Evolutionary conservation across 2,888 invertebrate genomes (phyloP).

Genomic region (Polyommatus icarus): DNA sequence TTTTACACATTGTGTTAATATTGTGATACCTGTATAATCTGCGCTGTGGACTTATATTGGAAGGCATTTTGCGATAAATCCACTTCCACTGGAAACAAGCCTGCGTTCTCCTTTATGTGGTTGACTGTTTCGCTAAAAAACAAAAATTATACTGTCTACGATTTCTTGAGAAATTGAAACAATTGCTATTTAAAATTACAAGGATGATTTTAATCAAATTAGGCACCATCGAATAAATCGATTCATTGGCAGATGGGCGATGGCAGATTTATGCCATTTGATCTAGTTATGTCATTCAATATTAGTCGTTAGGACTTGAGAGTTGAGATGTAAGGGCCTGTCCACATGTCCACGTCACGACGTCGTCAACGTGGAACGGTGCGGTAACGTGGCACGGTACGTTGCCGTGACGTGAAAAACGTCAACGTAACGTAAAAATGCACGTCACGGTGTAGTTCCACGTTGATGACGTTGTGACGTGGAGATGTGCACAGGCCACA

Average conservation of each 20-base stretch:
- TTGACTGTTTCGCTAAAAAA: constrained; percentile 88
- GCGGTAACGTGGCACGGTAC: too few species aligned
- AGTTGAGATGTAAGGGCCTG: too few species aligned
- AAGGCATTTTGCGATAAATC: constrained; percentile 96
- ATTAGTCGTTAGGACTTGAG: too few species aligned
- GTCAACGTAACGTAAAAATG: too few species aligned
- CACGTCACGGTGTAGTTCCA: too few species aligned
- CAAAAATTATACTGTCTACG: background rate
- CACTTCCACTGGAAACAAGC: constrained; percentile 97
- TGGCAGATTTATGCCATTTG: background rate
- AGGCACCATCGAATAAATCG: background rate
- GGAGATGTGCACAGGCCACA: too few species aligned
- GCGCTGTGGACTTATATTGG: constrained; percentile 88
- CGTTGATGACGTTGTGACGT: too few species aligned
- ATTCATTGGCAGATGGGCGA: background rate
- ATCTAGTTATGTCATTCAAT: background rate
- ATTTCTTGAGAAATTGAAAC: background rate
- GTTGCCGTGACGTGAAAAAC: too few species aligned
- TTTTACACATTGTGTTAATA: background rate
- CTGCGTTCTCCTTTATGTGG: constrained; percentile 86
- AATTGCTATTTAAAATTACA: background rate
- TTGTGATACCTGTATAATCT: constrained; percentile 61
- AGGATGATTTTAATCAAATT: background rate
- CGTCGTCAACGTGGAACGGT: too few species aligned
- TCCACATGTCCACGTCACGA: too few species aligned